Evolutionary conservation across 2,113 vertebrate species (phyloP).

Genomic region (Halcyon senegalensis): DNA sequence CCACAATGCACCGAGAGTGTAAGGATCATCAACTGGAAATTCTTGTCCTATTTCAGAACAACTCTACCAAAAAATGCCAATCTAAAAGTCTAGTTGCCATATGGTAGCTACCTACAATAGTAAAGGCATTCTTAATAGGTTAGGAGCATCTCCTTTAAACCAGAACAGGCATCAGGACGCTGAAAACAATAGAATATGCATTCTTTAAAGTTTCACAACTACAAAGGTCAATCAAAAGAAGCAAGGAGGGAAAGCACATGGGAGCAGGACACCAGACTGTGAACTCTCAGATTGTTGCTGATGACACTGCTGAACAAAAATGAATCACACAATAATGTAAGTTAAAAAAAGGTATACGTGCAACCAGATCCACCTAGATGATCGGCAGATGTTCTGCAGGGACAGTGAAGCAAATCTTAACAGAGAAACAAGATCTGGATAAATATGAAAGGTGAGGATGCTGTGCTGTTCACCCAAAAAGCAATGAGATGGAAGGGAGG

Average conservation of each 20-base stretch:
- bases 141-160: neutral
- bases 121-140: neutral
- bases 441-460: neutral
- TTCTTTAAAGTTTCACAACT: neutral
- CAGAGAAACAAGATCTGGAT: neutral
- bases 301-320: neutral
- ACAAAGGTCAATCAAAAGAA: neutral
- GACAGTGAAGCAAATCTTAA: neutral
- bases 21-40: neutral
- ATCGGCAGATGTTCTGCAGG: neutral
- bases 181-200: neutral
- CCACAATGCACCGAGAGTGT: neutral
- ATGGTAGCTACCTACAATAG: neutral
- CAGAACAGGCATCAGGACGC: neutral
- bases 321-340: neutral
- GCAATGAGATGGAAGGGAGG: neutral
- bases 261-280: neutral
- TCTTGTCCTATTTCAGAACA: neutral
- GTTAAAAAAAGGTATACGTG: neutral
- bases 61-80: neutral
- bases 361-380: neutral
- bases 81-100: neutral
- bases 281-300: neutral
- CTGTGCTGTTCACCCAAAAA: neutral
- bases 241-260: neutral